These are phyloP conservation scores for Dorcus hopei DNA, from an alignment of 2,888 invertebrate genomes.

Conservation along the genomic window DNA sequence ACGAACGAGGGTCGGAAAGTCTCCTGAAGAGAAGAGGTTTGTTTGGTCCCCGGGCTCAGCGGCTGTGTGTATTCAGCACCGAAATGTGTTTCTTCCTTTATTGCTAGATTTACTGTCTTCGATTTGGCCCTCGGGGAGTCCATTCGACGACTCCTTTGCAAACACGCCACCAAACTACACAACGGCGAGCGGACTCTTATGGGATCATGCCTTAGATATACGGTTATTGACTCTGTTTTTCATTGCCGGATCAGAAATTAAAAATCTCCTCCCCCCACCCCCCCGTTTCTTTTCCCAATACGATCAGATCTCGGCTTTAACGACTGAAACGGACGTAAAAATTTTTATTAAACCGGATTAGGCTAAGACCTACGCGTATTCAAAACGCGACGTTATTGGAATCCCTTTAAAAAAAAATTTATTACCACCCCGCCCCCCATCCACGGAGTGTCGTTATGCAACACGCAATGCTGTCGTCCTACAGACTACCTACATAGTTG, in stretches of 20 bases:
- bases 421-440: too few species aligned
- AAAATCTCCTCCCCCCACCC: background rate
- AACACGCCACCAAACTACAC: constrained; percentile 25
- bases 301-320: too few species aligned
- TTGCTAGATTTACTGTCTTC: constrained; percentile 34
- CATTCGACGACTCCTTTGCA: constrained; percentile 23
- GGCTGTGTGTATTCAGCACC: constrained; percentile 30
- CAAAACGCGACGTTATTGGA: too few species aligned
- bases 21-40: background rate
- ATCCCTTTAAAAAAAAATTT: too few species aligned
- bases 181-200: constrained; percentile 24
- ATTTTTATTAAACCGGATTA: too few species aligned
- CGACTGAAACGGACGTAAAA: too few species aligned
- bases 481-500: too few species aligned
- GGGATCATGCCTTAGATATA: constrained; percentile 26
- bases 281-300: too few species aligned
- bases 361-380: too few species aligned
- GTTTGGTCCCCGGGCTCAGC: constrained; percentile 19
- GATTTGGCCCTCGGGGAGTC: constrained; percentile 28
- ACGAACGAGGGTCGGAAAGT: background rate
- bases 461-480: too few species aligned
- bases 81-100: constrained; percentile 35
- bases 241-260: constrained; percentile 13
- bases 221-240: constrained; percentile 26
- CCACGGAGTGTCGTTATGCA: too few species aligned